Evolutionary conservation across 2,888 invertebrate species (phyloP).

Genomic region (Linyphia triangularis): DNA sequence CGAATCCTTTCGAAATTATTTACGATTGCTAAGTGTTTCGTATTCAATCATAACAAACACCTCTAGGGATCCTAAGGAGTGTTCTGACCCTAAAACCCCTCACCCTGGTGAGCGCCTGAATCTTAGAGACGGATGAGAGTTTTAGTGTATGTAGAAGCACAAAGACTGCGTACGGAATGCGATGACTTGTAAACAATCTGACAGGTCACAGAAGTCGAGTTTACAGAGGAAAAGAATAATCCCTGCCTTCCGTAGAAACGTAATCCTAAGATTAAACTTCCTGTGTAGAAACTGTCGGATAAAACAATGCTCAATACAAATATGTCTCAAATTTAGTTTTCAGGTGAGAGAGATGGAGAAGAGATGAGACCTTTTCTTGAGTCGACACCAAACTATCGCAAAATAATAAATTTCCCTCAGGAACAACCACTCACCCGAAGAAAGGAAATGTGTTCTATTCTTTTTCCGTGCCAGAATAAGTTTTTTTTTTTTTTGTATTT

Average conservation of each 20-base stretch:
- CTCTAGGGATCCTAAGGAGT: no score
- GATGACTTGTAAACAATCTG: background rate
- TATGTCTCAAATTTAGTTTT: background rate
- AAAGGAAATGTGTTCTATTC: slow-evolving; percentile 13
- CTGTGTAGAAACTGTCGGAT: background rate
- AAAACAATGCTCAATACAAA: background rate
- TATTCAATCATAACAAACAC: no score
- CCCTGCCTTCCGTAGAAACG: background rate
- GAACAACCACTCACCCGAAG: slow-evolving; percentile 6
- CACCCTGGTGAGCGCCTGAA: no score
- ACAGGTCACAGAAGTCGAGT: background rate
- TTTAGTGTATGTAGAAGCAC: no score
- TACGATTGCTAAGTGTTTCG: no score
- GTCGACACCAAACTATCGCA: background rate
- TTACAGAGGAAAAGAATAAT: background rate
- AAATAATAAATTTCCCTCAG: slow-evolving; percentile 4
- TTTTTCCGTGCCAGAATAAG: background rate
- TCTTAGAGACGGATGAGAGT: no score
- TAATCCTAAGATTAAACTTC: background rate
- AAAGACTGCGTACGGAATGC: no score
- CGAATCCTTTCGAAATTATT: no score
- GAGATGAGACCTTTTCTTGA: background rate
- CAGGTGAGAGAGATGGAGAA: no score
- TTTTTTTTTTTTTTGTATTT: background rate
- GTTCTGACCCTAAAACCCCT: no score